phyloP scores from a whole-genome alignment of 1,140 invertebrate species.

The Apocrypta bakeri region DNA sequence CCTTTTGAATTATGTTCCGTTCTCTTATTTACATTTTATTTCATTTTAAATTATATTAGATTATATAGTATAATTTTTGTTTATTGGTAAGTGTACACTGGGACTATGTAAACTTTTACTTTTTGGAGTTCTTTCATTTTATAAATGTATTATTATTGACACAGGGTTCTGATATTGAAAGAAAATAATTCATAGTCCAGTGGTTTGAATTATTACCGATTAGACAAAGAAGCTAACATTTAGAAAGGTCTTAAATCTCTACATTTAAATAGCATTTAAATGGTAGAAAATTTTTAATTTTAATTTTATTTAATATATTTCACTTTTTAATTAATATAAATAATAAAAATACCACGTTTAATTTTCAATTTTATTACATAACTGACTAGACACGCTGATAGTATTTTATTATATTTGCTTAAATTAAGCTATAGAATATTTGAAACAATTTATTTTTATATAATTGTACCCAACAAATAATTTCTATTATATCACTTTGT shows the following conservation, averaged over 20 bases:
- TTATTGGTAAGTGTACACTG: slow-evolving; percentile 44
- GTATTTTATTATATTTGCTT: neutral
- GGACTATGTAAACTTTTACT: slow-evolving; percentile 51
- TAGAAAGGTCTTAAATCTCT: neutral
- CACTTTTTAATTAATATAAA: neutral
- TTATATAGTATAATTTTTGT: slow-evolving; percentile 20
- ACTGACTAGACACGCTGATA: neutral
- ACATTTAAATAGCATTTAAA: neutral
- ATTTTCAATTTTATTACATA: neutral
- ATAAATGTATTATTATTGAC: neutral
- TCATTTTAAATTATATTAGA: neutral
- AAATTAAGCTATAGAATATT: slow-evolving; percentile 23
- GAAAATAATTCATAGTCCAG: slow-evolving; percentile 46
- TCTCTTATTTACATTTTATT: slow-evolving; percentile 15
- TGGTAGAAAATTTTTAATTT: neutral
- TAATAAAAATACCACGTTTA: neutral
- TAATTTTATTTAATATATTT: neutral
- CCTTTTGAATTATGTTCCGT: slow-evolving; percentile 37
- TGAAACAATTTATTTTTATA: neutral
- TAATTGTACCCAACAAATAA: neutral
- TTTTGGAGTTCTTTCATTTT: slow-evolving; percentile 43
- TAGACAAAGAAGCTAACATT: slow-evolving; percentile 26
- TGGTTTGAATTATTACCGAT: slow-evolving; percentile 32
- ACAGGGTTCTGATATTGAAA: neutral
- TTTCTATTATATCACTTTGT: neutral